phyloP scores from a whole-genome alignment of 1,140 invertebrate genomes.

The Psix sp. region DNA sequence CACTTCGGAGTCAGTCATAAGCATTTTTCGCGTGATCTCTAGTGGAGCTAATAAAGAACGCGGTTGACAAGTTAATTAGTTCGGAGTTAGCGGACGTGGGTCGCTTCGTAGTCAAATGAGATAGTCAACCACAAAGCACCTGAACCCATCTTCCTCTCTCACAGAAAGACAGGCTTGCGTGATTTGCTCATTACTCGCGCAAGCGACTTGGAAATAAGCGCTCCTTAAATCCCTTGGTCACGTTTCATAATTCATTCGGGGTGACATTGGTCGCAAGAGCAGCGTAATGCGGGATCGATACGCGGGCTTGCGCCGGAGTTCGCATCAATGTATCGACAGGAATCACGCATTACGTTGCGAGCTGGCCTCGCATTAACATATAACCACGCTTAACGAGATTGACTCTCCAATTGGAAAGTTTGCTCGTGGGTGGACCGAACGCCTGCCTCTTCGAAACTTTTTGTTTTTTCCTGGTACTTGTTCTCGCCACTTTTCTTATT shows the following conservation, averaged over 20 bases:
- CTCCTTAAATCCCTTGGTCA: conserved; percentile 4
- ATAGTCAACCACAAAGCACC: too few species aligned
- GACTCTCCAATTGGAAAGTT: conserved; percentile 47
- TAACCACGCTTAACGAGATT: conserved; percentile 67
- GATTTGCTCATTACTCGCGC: conserved; percentile 9
- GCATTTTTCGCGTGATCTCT: neutral
- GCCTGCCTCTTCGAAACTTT: conserved; percentile 36
- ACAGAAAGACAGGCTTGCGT: too few species aligned
- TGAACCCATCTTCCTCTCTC: too few species aligned
- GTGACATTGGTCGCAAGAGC: conserved; percentile 22
- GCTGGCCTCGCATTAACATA: conserved; percentile 67
- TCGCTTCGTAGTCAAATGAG: too few species aligned
- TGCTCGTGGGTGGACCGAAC: conserved; percentile 60
- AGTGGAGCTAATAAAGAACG: neutral
- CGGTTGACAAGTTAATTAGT: too few species aligned
- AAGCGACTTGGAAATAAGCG: neutral
- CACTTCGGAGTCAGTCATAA: neutral
- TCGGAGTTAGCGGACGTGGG: too few species aligned
- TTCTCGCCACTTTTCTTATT: conserved; percentile 53
- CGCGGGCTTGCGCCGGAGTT: conserved; percentile 6
- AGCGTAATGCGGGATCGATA: conserved; percentile 25
- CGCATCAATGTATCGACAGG: conserved; percentile 49
- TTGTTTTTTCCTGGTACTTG: conserved; percentile 29
- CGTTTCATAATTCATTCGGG: conserved; percentile 44
- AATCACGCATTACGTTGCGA: conserved; percentile 62